Base-by-base conservation (phyloP, 2,113 vertebrate species). In the Hemichromis elongatus region DNA sequence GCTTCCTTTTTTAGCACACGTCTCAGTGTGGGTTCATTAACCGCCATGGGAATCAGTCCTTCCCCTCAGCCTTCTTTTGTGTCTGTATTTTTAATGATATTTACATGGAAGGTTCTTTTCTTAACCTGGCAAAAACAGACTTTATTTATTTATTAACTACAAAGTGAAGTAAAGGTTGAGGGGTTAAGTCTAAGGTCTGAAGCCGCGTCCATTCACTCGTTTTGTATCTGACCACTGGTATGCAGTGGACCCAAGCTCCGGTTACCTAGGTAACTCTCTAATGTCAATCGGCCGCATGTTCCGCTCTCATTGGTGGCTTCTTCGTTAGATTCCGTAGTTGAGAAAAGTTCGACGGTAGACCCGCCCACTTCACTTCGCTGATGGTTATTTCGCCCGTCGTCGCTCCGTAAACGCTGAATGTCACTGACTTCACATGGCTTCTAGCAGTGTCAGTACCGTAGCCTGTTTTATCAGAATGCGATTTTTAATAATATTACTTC, bases 1-100 rank as follows among this genome's bases (percentile, higher is more conserved):
- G 82, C 75, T 86, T 83, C 89, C 88, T 86, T 93, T 91, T 92
- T 85, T 87, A 92, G 88, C 86, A 55, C 86, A 81, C 5, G 45
- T 82, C 33, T 80, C 57, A 59, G 45, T 73, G 81, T 52, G 83
- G 68, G 73, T 86, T 90, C 70, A 85, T 70, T 73, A 63, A 81
- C 84, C 9, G 28, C 52, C 77, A 56, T 14, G 77, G 70, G 80
- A 63, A 33, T 75, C 70, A 78, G 70, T 47, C 9, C 55, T 59
- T n/a, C 59, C 30, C 59, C 63, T 3, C 9, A 55, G 61, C n/a
- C 54, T 68, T 14, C 9, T 40, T 79, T 50, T 73, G 37, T 35
- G 45, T 80, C 35, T 77, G 37, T 61, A 33, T 50, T 54, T 78
- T 24, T 55, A 78, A 54, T 54, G 19, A 54, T 54, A 78, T 78